phyloP scores from a whole-genome alignment of 2,113 vertebrate genomes.

The rat (Rattus norvegicus) region GRCr8 NC_086019.1:190289001-190289500 shows the following conservation, averaged over 20 bases:
- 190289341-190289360: background rate
- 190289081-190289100: background rate
- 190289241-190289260: background rate
- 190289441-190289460: background rate
- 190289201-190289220: background rate
- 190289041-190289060: background rate
- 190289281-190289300: background rate
- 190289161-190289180: background rate
- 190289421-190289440: background rate
- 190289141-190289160: background rate
- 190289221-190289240: background rate
- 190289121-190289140: background rate
- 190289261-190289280: background rate
- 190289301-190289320: background rate
- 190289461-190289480: background rate
- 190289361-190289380: background rate
- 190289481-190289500: background rate
- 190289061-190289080: background rate
- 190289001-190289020: background rate
- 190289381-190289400: background rate
- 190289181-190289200: background rate
- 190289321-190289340: background rate
- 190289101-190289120: background rate
- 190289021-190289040: too few species aligned
- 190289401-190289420: background rate